phyloP scores from a whole-genome alignment of 2,113 vertebrate species.

The Circaetus cinerascens region DNA sequence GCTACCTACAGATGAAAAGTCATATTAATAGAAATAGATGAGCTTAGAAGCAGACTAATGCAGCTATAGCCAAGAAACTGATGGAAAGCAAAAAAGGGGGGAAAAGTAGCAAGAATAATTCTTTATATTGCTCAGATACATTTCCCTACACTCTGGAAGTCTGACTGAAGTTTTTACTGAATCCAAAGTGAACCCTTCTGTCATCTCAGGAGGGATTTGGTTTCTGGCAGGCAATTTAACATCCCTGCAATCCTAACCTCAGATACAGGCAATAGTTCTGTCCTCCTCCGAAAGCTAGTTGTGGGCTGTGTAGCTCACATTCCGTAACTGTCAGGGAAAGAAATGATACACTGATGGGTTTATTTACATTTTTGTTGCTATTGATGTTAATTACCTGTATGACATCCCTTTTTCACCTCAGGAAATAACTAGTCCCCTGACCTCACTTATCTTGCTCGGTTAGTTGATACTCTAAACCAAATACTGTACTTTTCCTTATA shows the following conservation, averaged over 20 bases:
- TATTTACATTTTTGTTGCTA: not conserved
- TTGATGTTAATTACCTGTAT: not conserved
- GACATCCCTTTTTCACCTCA: not conserved
- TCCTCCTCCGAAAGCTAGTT: not conserved
- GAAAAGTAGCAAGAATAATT: not conserved
- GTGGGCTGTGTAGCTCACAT: not conserved
- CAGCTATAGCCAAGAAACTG: not conserved
- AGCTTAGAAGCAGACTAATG: not conserved
- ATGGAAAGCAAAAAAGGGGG: not conserved
- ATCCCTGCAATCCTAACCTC: not conserved
- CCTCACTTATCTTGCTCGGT: too few species aligned
- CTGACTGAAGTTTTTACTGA: not conserved
- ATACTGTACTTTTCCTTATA: too few species aligned
- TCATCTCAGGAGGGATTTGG: not conserved
- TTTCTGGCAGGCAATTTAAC: not conserved
- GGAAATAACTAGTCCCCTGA: not conserved
- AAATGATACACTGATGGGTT: not conserved
- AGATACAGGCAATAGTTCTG: not conserved
- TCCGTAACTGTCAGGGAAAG: not conserved
- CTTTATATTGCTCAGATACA: not conserved
- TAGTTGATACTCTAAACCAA: too few species aligned
- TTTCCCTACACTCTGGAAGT: not conserved
- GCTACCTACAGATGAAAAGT: not conserved
- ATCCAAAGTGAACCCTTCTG: not conserved
- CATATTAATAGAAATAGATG: not conserved